Conservation (phyloP, 1,140 invertebrate species). For the Aphaenogaster rudis region DNA sequence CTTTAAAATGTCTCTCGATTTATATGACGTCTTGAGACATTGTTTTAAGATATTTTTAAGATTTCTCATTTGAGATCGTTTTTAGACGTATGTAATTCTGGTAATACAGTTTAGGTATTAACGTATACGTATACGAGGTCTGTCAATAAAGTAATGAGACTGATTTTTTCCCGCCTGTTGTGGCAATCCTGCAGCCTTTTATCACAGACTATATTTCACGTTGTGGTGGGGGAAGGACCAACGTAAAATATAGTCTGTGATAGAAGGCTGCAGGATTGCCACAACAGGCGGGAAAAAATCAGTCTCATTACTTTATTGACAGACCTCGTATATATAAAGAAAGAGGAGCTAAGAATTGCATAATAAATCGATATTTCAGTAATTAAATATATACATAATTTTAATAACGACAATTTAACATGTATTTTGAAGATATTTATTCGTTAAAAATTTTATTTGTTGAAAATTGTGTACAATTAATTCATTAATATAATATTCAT, state of each 20-base stretch:
- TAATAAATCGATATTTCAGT: background rate
- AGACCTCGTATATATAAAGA: background rate
- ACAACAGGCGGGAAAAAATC: too few relatives aligned
- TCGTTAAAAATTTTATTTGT: background rate
- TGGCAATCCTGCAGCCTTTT: too few relatives aligned
- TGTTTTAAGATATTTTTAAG: background rate
- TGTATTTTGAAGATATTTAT: background rate
- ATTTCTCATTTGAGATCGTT: background rate
- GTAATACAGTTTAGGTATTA: background rate
- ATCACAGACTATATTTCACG: too few relatives aligned
- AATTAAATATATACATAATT: background rate
- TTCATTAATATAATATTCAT: conserved; percentile 24
- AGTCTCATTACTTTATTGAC: too few relatives aligned
- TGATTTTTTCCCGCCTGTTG: too few relatives aligned
- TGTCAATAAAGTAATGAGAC: too few relatives aligned
- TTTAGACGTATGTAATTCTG: background rate
- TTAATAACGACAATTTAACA: background rate
- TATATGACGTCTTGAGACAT: background rate
- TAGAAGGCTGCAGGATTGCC: too few relatives aligned
- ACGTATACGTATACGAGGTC: too few relatives aligned
- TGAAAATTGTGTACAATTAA: conserved; percentile 8
- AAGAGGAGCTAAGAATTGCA: background rate
- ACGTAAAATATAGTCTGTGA: too few relatives aligned
- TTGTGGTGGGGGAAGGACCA: too few relatives aligned
- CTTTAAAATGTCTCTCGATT: background rate